Base-by-base conservation (phyloP, 1,140 invertebrate species). In the Neuroterus valhalla region DNA sequence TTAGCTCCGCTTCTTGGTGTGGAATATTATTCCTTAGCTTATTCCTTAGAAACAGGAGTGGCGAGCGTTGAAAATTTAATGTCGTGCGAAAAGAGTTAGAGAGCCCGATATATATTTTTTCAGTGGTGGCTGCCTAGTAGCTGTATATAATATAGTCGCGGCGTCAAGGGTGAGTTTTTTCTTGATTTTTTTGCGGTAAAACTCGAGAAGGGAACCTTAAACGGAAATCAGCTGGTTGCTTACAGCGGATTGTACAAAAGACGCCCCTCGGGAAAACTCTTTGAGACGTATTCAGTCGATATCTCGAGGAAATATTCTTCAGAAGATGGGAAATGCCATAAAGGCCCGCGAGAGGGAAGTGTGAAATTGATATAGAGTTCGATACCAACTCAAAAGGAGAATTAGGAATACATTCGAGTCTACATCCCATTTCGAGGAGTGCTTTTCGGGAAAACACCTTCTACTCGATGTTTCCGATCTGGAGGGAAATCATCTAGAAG, bases 151-250 rank as follows among this genome's bases (percentile, higher is more conserved):
- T 15, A 62, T 62, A 6, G 55, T 50, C 52, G 21, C 50, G 17
- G 17, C 50, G 50, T 55, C 11, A 62, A 62, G 55, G 55, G 72
- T 45, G 66, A 75, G 70, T 73, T 72, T 46, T 55, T 66, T 31
- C 31, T 38, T 69, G 62, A 55, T 75, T 74, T 77, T 76, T 72
- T 68, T 72, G 70, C 45, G 68, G 78, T 71, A 78, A 50, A 52
- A 75, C 66, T 50, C 23, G 70, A 12, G 6, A 45, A 78, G 78
- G 76, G 78, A 88, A 87, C 74, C 80, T 84, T 83, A 83, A 84
- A 87, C 83, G 87, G 84, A 87, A 88, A 89, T 88, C 83, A 82
- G 82, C 66, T 79, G 78, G 82, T 81, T 86, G 81, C 77, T 79
- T 81, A 81, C 78, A 78, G 71, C 80, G 80, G 80, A 73, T 78